A percentile compares a stretch with the other conserved stretches of the same genome.
Conservation (phyloP, 2,888 invertebrate species). For the Noctua comes region DNA sequence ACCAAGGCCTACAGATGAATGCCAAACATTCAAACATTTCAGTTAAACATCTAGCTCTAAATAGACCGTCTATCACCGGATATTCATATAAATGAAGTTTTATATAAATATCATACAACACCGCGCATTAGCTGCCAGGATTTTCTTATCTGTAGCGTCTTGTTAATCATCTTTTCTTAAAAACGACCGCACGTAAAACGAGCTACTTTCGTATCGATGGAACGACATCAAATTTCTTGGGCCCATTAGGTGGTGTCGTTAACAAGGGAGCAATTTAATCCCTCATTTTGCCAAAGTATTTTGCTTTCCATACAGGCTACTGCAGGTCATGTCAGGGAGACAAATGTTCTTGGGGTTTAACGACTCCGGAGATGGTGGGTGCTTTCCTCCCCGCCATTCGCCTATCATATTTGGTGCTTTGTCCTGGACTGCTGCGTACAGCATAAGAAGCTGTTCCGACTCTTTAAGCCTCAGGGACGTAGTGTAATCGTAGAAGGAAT, state of each 20-base stretch:
- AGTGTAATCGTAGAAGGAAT: not conserved
- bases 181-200: not conserved
- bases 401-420: not conserved
- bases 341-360: not conserved
- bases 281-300: not conserved
- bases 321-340: not conserved
- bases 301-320: not conserved
- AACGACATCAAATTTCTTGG: not conserved
- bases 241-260: not conserved
- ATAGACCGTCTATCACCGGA: constrained; percentile 31
- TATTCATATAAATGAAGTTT: constrained; percentile 24
- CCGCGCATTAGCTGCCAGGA: not conserved
- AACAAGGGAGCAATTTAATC: not conserved
- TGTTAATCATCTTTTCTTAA: not conserved
- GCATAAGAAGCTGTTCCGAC: not conserved
- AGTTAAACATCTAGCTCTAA: constrained; percentile 28
- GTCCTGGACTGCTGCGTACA: not conserved
- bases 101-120: constrained; percentile 22
- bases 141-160: not conserved
- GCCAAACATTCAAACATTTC: constrained; percentile 45
- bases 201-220: not conserved
- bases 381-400: not conserved
- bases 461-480: not conserved
- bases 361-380: not conserved
- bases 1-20: constrained; percentile 34